phyloP scores from a whole-genome alignment of 2,797 vertebrate genomes.

The Galagoides demidoff region DNA sequence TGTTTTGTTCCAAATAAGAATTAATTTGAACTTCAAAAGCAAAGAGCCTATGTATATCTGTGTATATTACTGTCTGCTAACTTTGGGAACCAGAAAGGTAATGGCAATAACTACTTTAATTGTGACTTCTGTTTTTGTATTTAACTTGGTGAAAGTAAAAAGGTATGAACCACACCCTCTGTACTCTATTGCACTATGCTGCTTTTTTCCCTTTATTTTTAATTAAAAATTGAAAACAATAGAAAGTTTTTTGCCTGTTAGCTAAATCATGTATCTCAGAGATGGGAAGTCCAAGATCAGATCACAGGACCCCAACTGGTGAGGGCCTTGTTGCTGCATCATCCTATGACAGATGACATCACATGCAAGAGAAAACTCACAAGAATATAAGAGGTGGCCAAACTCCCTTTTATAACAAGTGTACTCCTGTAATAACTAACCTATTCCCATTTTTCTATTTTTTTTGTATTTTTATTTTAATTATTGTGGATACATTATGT shows the following conservation, averaged over 20 bases:
- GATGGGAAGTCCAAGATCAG: background rate
- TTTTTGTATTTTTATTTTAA: background rate
- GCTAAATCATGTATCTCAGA: background rate
- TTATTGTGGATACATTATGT: background rate
- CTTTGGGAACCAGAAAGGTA: constrained; percentile 13
- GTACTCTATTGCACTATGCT: background rate
- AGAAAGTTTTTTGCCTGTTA: background rate
- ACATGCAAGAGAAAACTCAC: background rate
- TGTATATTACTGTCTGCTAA: background rate
- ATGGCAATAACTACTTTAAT: background rate
- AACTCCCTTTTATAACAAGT: background rate
- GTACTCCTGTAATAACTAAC: background rate
- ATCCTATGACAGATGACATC: background rate
- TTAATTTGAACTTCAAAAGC: background rate
- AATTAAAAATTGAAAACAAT: background rate
- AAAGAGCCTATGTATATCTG: constrained; percentile 7
- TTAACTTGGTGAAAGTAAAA: constrained; percentile 24
- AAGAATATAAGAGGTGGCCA: background rate
- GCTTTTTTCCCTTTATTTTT: constrained; percentile 7
- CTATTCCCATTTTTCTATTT: background rate
- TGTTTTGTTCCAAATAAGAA: constrained; percentile 15
- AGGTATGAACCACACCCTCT: background rate
- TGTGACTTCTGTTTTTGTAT: background rate
- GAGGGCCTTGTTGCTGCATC: background rate
- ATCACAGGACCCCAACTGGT: background rate